phyloP scores from a whole-genome alignment of 2,113 vertebrate genomes.

The Hyperopisus bebe region DNA sequence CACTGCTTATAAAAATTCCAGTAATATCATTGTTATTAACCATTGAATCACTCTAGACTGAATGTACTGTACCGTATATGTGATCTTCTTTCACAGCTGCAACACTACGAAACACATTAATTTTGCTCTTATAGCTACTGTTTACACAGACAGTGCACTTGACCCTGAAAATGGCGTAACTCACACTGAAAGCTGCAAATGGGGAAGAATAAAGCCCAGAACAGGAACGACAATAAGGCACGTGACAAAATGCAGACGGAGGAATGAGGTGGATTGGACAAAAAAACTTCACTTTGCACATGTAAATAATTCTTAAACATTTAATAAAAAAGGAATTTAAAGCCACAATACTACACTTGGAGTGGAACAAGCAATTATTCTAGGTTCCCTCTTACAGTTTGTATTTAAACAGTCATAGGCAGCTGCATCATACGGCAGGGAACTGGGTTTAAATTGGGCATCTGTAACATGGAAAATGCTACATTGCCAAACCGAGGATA shows the following conservation, averaged over 20 bases:
- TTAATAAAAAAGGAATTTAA: background rate
- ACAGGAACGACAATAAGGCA: background rate
- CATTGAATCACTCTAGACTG: slow-evolving; percentile 11
- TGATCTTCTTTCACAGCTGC: slow-evolving; percentile 5
- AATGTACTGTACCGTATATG: background rate
- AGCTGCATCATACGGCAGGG: background rate
- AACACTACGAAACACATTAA: slow-evolving; percentile 15
- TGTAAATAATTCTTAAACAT: background rate
- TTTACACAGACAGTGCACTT: slow-evolving; percentile 31
- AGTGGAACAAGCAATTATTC: background rate
- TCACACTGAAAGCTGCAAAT: slow-evolving; percentile 18
- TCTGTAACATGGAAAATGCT: background rate
- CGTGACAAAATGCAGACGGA: background rate
- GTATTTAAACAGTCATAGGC: background rate
- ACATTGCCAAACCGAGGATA: background rate
- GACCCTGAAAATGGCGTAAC: slow-evolving; percentile 30
- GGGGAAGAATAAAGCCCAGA: background rate
- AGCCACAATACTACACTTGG: background rate
- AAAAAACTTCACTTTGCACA: background rate
- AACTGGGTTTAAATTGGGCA: background rate
- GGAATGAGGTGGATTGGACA: background rate
- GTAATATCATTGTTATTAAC: slow-evolving; percentile 20
- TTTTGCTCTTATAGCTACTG: slow-evolving; percentile 23
- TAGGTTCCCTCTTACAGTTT: background rate
- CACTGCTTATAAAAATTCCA: slow-evolving; percentile 1